Conservation (phyloP, 1,140 invertebrate genomes). For the Brachionus koreanus region DNA sequence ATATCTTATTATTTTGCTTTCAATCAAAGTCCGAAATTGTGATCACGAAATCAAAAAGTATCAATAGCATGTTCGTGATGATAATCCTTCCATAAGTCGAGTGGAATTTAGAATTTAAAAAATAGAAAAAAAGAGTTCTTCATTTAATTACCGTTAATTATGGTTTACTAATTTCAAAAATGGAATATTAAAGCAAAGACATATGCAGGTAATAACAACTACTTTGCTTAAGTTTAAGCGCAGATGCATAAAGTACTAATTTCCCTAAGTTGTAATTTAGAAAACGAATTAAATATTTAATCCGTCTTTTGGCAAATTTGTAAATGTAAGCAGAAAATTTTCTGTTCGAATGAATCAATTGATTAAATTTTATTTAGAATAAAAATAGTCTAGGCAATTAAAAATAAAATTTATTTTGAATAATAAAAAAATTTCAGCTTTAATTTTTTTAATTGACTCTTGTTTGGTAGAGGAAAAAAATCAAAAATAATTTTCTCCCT, state of each 20-base stretch:
- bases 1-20: constrained; percentile 26
- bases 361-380: background rate
- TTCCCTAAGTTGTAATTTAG: constrained; percentile 34
- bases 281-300: constrained; percentile 1
- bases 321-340: constrained; percentile 6
- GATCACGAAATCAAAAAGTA: constrained; percentile 38
- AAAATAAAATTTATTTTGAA: background rate
- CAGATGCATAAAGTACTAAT: constrained; percentile 40
- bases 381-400: background rate
- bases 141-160: constrained; percentile 43
- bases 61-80: constrained; percentile 25
- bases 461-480: too few relatives aligned
- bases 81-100: constrained; percentile 21
- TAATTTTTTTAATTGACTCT: background rate
- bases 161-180: constrained; percentile 30
- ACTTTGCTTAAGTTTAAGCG: constrained; percentile 23
- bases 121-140: background rate
- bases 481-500: too few relatives aligned
- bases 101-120: background rate
- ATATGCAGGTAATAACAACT: constrained; percentile 40
- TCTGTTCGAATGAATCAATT: background rate
- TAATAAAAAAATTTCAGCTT: background rate
- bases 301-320: background rate
- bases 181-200: background rate
- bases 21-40: constrained; percentile 28